Conservation (phyloP, 30 jellyfish, hydroid and myxozoan species). For the Rhopilema esculentum region DNA sequence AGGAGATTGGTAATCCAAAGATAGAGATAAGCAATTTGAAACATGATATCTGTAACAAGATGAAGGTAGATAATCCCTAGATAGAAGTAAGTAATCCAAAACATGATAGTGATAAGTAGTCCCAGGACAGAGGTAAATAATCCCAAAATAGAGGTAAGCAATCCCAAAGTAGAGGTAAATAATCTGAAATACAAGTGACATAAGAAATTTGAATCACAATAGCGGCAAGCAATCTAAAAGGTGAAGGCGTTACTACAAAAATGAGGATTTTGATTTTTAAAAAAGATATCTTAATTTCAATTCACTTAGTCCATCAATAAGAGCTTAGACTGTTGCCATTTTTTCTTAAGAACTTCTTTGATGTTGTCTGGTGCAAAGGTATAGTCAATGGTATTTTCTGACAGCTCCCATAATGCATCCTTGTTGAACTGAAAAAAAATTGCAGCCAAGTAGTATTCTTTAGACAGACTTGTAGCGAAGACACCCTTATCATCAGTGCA, state of each 20-base stretch:
- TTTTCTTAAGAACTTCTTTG: slow-evolving; percentile 21
- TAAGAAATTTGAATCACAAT: no score
- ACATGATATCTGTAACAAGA: no score
- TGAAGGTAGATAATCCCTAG: no score
- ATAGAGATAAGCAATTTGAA: no score
- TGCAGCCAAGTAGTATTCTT: slow-evolving; percentile 62
- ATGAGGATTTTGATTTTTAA: background rate
- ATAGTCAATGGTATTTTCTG: slow-evolving; percentile 44
- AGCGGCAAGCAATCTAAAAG: background rate
- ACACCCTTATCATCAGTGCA: slow-evolving; percentile 92
- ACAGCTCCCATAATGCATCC: slow-evolving; percentile 36
- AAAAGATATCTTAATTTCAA: background rate
- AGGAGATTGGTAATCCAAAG: no score
- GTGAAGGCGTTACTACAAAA: background rate
- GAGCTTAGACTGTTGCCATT: slow-evolving; percentile 39
- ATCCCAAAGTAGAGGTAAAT: no score
- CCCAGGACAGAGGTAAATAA: no score
- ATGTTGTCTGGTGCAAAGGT: slow-evolving; percentile 50
- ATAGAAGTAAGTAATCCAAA: no score
- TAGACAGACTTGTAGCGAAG: slow-evolving; percentile 55
- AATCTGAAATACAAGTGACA: no score
- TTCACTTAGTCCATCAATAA: no score
- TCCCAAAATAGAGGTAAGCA: no score
- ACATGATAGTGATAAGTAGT: no score
- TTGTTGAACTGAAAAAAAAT: slow-evolving; percentile 24